These are phyloP conservation scores for Aphaenogaster rudis DNA, from an alignment of 1,140 invertebrate genomes.

Conservation along the genomic window DNA sequence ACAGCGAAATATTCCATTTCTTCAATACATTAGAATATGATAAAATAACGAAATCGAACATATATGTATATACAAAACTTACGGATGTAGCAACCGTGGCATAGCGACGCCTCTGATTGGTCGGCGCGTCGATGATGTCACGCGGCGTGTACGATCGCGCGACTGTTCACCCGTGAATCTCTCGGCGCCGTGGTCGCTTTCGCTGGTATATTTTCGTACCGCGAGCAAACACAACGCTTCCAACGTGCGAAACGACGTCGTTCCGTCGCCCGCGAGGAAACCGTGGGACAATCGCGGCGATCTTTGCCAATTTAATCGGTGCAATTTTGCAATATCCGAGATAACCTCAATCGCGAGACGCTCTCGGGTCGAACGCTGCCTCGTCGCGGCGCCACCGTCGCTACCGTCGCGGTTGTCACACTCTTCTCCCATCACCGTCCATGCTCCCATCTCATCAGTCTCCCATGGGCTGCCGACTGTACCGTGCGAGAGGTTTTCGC, in stretches of 20 bases:
- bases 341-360: slow-evolving; percentile 78
- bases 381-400: slow-evolving; percentile 69
- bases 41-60: background rate
- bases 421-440: background rate
- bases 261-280: background rate
- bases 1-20: background rate
- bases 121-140: slow-evolving; percentile 73
- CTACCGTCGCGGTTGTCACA: slow-evolving; percentile 42
- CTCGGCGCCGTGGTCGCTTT: slow-evolving; percentile 9
- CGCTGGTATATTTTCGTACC: slow-evolving; percentile 22
- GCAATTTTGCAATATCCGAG: slow-evolving; percentile 21
- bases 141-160: slow-evolving; percentile 74
- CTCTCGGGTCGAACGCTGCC: slow-evolving; percentile 60
- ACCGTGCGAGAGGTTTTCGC: slow-evolving; percentile 77
- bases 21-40: background rate
- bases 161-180: slow-evolving; percentile 69
- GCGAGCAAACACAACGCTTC: background rate
- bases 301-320: background rate
- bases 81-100: background rate
- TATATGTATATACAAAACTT: background rate
- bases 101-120: background rate
- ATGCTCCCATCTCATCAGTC: slow-evolving; percentile 68
- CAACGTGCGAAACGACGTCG: background rate
- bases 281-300: background rate
- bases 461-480: slow-evolving; percentile 77